phyloP scores from a whole-genome alignment of 2,797 vertebrate genomes.

The Mastacembelus armatus region DNA sequence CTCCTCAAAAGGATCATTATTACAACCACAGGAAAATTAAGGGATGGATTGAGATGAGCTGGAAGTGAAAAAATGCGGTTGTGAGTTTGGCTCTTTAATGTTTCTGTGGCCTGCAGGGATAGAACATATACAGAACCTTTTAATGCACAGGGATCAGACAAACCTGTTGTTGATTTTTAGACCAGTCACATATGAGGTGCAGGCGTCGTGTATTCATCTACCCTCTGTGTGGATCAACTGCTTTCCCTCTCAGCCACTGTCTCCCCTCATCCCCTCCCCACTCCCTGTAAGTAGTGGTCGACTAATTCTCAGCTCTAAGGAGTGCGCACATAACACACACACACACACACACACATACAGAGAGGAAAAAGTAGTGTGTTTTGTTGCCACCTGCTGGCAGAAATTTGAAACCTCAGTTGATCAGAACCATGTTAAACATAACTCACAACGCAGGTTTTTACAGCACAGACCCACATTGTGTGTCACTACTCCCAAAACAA shows the following conservation, averaged over 20 bases:
- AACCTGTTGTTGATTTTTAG: not conserved
- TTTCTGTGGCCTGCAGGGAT: too few species aligned
- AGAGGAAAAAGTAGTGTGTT: conserved; percentile 19
- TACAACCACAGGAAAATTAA: too few species aligned
- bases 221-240: not conserved
- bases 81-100: too few species aligned
- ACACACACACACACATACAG: not conserved
- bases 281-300: conserved; percentile 64
- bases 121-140: not conserved
- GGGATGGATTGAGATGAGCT: too few species aligned
- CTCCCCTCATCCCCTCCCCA: conserved; percentile 2
- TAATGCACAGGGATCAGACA: not conserved
- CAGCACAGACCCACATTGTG: conserved; percentile 46
- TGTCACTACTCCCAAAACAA: too few species aligned
- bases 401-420: not conserved
- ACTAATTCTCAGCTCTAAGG: conserved; percentile 55
- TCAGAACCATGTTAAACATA: too few species aligned
- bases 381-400: conserved; percentile 87
- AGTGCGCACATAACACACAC: not conserved
- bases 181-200: not conserved
- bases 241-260: not conserved
- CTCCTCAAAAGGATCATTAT: too few species aligned
- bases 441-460: too few species aligned
- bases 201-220: conserved; percentile 7
- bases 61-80: too few species aligned